Base-by-base conservation (phyloP, 2,797 vertebrate genomes). In the Chromis chromis region DNA sequence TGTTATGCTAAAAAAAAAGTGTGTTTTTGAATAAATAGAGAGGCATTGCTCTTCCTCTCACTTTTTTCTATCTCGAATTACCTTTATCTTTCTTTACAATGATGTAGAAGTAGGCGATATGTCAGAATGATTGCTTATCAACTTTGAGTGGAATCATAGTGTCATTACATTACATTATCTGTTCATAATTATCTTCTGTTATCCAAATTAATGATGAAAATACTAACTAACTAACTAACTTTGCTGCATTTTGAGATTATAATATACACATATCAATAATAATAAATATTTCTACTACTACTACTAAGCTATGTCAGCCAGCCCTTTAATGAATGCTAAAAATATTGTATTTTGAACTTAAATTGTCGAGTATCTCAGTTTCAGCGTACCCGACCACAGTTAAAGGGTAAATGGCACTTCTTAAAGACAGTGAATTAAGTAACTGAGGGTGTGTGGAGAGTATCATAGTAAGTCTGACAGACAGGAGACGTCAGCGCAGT, bases 401-500 rank as follows among this genome's bases (percentile, higher is more conserved):
- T 73, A 62, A 74, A 49, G 48, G 46, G 49, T 74, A 62, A 74
- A 49, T 48, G 46, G 49, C 36, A 64, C 52, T 36, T 58, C 10
- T 64, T 78, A 48, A 73, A 81, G 49, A 76, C 27, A 44, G 48
- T 68, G 49, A 78, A 82, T 83, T 48, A 79, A 79, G 79, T 78
- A 68, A 82, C 56, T 65, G 31, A 50, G 19, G 17, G 11, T 39
- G 56, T 24, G 59, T 68, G 49, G 54, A 48, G 55, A 65, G 72
- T 49, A 76, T 33, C 71, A 54, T 52, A 3, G 76, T 11, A 70
- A 66, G 54, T 82, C 66, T 82, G 83, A 88, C 77, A 91, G 86
- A 86, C 74, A 84, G 69, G 81, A 86, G 76, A 91, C 85, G 73
- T 93, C 87, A 90, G 85, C 68, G 6, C 24, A 4, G 76, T 86